phyloP scores from a whole-genome alignment of 2,113 vertebrate species.

The Mystacornis crossleyi region DNA sequence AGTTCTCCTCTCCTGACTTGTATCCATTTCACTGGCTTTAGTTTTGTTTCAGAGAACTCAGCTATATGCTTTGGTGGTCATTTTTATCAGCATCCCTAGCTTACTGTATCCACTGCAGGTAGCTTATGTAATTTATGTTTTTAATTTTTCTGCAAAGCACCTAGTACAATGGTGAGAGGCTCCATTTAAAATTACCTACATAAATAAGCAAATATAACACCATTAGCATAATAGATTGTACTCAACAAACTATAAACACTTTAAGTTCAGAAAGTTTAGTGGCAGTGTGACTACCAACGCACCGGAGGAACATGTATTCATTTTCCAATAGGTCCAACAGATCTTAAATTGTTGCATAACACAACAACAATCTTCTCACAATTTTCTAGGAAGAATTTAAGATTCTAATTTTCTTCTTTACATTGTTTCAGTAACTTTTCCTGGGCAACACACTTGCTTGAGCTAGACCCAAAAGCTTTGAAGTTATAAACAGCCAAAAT shows the following conservation, averaged over 20 bases:
- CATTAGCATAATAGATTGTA: background rate
- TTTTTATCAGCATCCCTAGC: background rate
- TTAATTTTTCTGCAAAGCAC: constrained; percentile 40
- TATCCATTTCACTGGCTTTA: background rate
- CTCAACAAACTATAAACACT: background rate
- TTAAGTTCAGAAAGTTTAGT: background rate
- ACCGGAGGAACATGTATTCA: background rate
- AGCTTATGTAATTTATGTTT: background rate
- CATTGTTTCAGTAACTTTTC: background rate
- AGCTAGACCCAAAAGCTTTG: background rate
- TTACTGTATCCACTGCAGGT: background rate
- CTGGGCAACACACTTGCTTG: background rate
- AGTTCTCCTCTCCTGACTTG: background rate
- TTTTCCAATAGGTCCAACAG: background rate
- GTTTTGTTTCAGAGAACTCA: background rate
- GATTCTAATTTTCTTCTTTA: background rate
- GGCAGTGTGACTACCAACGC: background rate
- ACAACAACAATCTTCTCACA: background rate
- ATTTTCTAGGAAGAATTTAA: background rate
- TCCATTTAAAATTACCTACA: constrained; percentile 12
- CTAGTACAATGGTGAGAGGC: background rate
- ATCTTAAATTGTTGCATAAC: background rate
- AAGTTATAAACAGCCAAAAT: background rate
- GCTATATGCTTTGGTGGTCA: background rate
- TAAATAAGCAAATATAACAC: constrained; percentile 32